These are phyloP conservation scores for Amphipyra berbera DNA, from an alignment of 2,888 invertebrate species.

Conservation along the genomic window DNA sequence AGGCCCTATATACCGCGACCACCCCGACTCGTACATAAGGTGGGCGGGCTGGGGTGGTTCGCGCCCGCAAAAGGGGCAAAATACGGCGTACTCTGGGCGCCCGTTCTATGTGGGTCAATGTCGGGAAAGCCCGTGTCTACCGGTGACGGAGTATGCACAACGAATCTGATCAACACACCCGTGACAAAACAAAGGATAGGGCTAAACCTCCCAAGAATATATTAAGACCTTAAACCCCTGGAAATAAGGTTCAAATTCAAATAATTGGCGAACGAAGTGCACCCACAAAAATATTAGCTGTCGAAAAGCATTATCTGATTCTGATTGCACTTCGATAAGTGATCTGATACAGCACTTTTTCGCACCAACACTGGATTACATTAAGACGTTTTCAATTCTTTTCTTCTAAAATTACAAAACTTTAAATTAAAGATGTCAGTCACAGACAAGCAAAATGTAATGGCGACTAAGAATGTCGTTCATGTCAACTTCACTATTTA, in stretches of 20 bases:
- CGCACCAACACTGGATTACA: background rate
- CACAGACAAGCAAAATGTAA: too few relatives aligned
- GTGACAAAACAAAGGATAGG: constrained; percentile 83
- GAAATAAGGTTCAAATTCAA: constrained; percentile 72
- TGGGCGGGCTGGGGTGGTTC: constrained; percentile 88
- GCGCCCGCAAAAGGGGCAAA: constrained; percentile 90
- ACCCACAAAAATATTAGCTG: constrained; percentile 8
- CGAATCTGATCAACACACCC: constrained; percentile 89
- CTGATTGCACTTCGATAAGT: background rate
- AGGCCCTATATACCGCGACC: constrained; percentile 90
- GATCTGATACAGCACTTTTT: constrained; percentile 2
- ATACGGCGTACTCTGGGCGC: constrained; percentile 90
- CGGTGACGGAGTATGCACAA: constrained; percentile 90
- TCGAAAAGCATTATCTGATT: constrained; percentile 14
- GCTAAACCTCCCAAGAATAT: constrained; percentile 66
- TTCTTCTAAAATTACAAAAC: background rate
- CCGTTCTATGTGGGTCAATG: constrained; percentile 90
- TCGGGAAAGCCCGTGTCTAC: constrained; percentile 90
- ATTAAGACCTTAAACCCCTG: constrained; percentile 66
- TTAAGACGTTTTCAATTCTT: background rate
- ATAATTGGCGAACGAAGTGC: constrained; percentile 14
- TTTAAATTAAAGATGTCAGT: too few relatives aligned
- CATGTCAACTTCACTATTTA: too few relatives aligned
- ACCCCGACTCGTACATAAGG: constrained; percentile 89
- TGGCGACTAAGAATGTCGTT: too few relatives aligned